phyloP scores from a whole-genome alignment of 1,140 invertebrate genomes.

The Holcopasites calliopsidis region DNA sequence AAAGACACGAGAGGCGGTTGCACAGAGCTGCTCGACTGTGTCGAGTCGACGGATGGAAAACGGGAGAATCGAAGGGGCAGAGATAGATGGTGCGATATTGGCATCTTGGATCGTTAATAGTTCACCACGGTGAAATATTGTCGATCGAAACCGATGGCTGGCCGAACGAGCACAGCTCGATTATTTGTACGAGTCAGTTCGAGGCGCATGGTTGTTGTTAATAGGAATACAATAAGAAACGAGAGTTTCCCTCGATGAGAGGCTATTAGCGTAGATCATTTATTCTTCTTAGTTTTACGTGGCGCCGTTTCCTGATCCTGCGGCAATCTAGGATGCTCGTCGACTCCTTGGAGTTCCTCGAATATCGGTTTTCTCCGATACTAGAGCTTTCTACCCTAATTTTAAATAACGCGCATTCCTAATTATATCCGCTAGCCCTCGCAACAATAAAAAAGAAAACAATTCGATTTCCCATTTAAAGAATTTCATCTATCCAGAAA shows the following conservation, averaged over 20 bases:
- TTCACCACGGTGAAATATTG: slow-evolving; percentile 14
- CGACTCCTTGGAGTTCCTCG: neutral
- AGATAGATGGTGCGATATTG: slow-evolving; percentile 2
- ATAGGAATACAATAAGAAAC: neutral
- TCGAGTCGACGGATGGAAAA: neutral
- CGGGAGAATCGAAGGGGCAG: neutral
- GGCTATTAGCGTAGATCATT: neutral
- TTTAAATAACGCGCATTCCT: too few relatives aligned
- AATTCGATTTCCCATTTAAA: too few relatives aligned
- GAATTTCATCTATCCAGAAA: too few relatives aligned
- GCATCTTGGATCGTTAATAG: slow-evolving; percentile 29
- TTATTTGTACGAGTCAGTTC: slow-evolving; percentile 35
- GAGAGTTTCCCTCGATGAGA: neutral
- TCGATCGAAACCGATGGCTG: neutral
- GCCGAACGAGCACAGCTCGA: neutral
- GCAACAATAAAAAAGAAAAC: too few relatives aligned
- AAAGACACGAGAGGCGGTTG: neutral
- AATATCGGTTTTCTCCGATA: slow-evolving; percentile 19
- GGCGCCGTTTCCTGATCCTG: neutral
- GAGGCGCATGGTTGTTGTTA: neutral
- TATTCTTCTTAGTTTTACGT: neutral
- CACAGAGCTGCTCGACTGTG: neutral
- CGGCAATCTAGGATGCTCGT: neutral
- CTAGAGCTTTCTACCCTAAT: too few relatives aligned
- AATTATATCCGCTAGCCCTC: too few relatives aligned